phyloP scores from a whole-genome alignment of 2,113 vertebrate genomes.

The Mustelus asterias region DNA sequence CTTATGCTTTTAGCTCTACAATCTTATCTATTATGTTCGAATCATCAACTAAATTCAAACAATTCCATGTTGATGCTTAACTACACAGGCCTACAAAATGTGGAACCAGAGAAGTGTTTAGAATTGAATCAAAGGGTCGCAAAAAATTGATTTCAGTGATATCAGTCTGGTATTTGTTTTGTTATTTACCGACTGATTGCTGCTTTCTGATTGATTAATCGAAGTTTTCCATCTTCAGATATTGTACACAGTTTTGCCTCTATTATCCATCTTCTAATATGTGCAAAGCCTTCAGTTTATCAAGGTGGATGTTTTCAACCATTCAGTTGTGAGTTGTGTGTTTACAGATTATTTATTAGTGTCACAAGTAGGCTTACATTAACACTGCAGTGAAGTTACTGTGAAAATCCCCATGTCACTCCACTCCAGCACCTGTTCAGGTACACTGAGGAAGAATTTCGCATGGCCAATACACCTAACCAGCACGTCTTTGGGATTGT shows the following conservation, averaged over 20 bases:
- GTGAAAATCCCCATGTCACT: too few species aligned
- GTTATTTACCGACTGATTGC: neutral
- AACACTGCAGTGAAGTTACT: too few species aligned
- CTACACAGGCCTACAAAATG: neutral
- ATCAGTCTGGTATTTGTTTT: neutral
- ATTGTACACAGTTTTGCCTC: neutral
- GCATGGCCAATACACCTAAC: too few species aligned
- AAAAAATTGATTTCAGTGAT: neutral
- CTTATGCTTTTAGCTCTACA: neutral
- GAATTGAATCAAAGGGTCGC: neutral
- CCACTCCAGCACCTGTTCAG: too few species aligned
- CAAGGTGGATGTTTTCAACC: neutral
- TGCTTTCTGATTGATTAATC: neutral
- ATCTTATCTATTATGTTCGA: neutral
- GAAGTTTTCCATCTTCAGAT: neutral
- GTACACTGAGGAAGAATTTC: too few species aligned
- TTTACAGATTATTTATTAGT: too few species aligned
- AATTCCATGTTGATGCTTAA: neutral
- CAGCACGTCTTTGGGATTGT: too few species aligned
- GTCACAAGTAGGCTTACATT: too few species aligned
- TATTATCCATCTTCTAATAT: neutral
- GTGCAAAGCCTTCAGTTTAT: neutral
- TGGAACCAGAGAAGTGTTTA: neutral
- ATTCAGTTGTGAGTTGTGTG: neutral
- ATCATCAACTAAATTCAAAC: neutral